Base-by-base conservation (phyloP, 2,888 invertebrate genomes). In the Gryllus longicercus region DNA sequence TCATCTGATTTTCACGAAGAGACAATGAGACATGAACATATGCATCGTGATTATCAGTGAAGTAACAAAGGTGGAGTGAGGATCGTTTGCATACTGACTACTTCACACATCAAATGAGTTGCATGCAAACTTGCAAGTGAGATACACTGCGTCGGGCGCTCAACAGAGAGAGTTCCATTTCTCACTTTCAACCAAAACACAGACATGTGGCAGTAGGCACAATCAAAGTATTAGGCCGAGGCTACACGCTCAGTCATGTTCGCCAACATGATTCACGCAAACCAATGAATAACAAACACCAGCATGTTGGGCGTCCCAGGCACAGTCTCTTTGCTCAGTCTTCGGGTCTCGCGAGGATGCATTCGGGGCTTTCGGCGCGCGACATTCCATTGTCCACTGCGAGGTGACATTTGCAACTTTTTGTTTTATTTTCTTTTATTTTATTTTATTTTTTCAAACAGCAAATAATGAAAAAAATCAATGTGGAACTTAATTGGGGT, bases 81-180 rank as follows among this genome's bases (percentile, higher is more conserved):
- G 63, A 63, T 12, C 11, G 63, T 63, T 63, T 63, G 63, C 63
- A 11, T n/a, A 63, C 63, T 3, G 63, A 11, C 63, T 63, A 63
- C 63, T 18, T 63, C 63, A 63, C 63, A 63, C 63, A 63, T 63
- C 63, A 63, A 63, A 11, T 63, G 14, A 63, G 14, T 63, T 63
- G 63, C 63, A 63, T 63, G 63, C 63, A 63, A 63, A 63, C 63
- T 63, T 63, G 63, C 63, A 63, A 63, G 63, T 63, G 63, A 63
- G n/a, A 63, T 63, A 63, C 63, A 63, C 63, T n/a, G 63, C 63
- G 14, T n/a, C 16, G 63, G 63, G n/a, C 63, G 63, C 63, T 63
- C 63, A 63, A 11, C 14, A 14, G 63, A 63, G 63, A 63, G 63
- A 63, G 63, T 63, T 63, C n/a, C 63, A 5, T 63, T 63, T 63